These are phyloP conservation scores for Amphiprion percula DNA, from an alignment of 2,113 vertebrate genomes.

Conservation along the genomic window DNA sequence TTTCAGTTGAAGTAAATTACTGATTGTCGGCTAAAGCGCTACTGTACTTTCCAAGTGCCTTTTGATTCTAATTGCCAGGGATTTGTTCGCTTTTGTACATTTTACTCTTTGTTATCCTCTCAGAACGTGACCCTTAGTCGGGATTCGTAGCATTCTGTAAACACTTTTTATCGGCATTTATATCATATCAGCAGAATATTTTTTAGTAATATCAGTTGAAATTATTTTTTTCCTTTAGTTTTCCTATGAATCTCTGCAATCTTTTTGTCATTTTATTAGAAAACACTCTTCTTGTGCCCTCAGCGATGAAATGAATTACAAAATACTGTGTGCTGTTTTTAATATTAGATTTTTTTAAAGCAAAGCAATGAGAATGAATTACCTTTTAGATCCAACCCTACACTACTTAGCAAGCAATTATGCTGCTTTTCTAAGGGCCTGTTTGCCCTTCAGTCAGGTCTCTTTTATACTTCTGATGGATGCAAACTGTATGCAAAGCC, in stretches of 20 bases:
- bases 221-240: constrained; percentile 19
- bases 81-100: constrained; percentile 6
- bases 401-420: constrained; percentile 14
- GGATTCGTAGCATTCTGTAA: neutral
- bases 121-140: neutral
- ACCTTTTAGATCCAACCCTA: constrained; percentile 10
- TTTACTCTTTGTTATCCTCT: constrained; percentile 2
- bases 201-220: neutral
- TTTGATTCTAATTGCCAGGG: constrained; percentile 27
- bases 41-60: constrained; percentile 67
- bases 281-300: constrained; percentile 6
- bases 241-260: constrained; percentile 12
- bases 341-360: constrained; percentile 11
- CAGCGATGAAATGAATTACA: constrained; percentile 8
- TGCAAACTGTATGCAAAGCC: constrained; percentile 62
- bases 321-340: constrained; percentile 21
- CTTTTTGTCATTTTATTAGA: constrained; percentile 11
- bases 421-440: constrained; percentile 40
- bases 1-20: neutral
- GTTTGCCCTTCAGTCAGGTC: constrained; percentile 20
- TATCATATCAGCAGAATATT: constrained; percentile 20
- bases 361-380: constrained; percentile 42
- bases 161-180: neutral
- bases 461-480: constrained; percentile 42
- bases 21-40: constrained; percentile 13